Evolutionary conservation across 2,113 vertebrate genomes (phyloP).

Genomic region (Menura novaehollandiae): DNA sequence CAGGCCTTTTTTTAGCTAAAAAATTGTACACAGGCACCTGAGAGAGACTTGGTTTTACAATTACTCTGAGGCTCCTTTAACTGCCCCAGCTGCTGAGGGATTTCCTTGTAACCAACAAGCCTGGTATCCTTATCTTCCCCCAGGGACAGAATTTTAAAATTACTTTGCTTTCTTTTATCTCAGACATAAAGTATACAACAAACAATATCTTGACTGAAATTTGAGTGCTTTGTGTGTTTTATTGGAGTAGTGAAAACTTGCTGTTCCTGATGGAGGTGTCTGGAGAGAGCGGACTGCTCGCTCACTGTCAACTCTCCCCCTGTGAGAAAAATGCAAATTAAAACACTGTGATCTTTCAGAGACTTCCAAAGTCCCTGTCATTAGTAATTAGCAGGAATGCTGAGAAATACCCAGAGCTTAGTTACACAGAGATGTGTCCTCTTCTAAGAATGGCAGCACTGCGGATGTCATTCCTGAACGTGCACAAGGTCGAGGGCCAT

Average conservation of each 20-base stretch:
- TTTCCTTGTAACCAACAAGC: neutral
- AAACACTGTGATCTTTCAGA: neutral
- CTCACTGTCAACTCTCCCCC: neutral
- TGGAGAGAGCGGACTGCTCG: neutral
- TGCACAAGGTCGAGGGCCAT: neutral
- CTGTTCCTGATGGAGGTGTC: neutral
- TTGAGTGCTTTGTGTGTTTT: neutral
- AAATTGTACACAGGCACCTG: neutral
- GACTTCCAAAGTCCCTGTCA: neutral
- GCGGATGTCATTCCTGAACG: neutral
- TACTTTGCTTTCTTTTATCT: neutral
- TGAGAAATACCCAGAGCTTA: neutral
- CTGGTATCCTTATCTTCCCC: neutral
- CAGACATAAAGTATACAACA: neutral
- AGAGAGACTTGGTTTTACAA: neutral
- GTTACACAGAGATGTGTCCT: neutral
- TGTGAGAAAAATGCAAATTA: neutral
- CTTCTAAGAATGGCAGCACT: accelerated
- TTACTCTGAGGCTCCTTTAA: neutral
- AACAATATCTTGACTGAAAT: neutral
- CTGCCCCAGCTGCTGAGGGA: neutral
- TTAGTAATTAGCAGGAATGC: neutral
- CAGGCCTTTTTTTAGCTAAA: neutral
- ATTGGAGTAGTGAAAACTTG: neutral
- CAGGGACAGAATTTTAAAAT: neutral